Base-by-base conservation (phyloP, 2,888 invertebrate species). In the Ectemnius cavifrons region DNA sequence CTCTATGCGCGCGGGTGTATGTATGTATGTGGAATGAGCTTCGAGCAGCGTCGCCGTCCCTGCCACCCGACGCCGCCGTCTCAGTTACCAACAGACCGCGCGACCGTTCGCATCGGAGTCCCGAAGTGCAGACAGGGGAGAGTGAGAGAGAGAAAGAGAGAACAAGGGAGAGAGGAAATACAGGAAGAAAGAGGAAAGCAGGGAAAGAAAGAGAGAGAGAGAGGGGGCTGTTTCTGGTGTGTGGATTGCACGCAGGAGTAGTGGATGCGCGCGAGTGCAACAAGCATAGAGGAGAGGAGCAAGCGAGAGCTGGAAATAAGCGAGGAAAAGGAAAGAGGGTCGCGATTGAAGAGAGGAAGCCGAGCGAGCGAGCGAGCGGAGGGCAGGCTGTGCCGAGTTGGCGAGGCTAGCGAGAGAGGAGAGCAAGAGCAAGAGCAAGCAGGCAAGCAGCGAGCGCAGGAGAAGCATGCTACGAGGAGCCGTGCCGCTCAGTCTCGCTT, bases 81-180 rank as follows among this genome's bases (percentile, higher is more conserved):
- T 88, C 86, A 88, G 88, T 88, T 87, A 87, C 87, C 85, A 87
- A 87, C 86, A 87, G 88, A 84, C 85, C 85, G 87, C 87, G 87
- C 85, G 84, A 86, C 79, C 80, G 86, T 82, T 87, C 83, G 82
- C 77, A 85, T 80, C 77, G 82, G 63, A 66, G 69, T 56, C 57
- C 69, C 58, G 47, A 37, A 37, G 78, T 66, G 76, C 68, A 78
- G 71, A 66, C 73, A 62, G 75, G 64, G 64, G 74, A 66, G 69
- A 52, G 47, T 37, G 59, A 49, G 63, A 56, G 68, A 56, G 37
- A 45, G 45, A 45, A 45, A 20, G 58, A 28, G 28, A 56, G 65
- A 58, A 61, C 69, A 60, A 67, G 59, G 23, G 67, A 75, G 63
- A 37, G 72, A 63, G 64, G 68, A 67, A 77, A 72, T 76, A 77